These are phyloP conservation scores for Cylloceria caligata DNA, from an alignment of 2,888 invertebrate genomes.

Conservation along the genomic window DNA sequence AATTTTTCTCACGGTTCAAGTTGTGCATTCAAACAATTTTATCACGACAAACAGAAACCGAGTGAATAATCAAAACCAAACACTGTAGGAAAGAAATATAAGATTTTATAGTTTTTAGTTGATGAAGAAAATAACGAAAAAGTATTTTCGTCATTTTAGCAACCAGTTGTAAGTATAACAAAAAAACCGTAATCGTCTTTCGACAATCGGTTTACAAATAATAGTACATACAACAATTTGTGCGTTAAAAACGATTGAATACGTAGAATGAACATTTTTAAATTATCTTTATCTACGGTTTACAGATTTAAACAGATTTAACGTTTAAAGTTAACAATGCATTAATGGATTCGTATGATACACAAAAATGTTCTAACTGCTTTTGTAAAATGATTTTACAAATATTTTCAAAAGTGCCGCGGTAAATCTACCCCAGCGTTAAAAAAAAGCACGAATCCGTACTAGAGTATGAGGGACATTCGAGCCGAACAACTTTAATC, in stretches of 20 bases:
- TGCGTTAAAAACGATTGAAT: no score
- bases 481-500: constrained; percentile 47
- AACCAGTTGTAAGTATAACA: background rate
- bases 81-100: background rate
- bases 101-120: background rate
- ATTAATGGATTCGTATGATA: no score
- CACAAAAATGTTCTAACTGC: background rate
- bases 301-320: no score
- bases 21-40: constrained; percentile 4
- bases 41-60: constrained; percentile 21
- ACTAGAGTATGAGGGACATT: background rate
- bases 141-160: no score
- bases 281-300: no score
- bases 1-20: constrained; percentile 41
- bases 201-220: no score
- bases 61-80: background rate
- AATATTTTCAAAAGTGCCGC: background rate
- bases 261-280: no score
- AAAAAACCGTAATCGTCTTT: background rate
- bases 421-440: background rate
- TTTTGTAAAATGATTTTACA: background rate
- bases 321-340: no score
- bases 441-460: background rate
- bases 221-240: no score
- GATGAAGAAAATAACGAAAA: background rate